Base-by-base conservation (phyloP, 2,113 vertebrate species). In the Lathamus discolor region DNA sequence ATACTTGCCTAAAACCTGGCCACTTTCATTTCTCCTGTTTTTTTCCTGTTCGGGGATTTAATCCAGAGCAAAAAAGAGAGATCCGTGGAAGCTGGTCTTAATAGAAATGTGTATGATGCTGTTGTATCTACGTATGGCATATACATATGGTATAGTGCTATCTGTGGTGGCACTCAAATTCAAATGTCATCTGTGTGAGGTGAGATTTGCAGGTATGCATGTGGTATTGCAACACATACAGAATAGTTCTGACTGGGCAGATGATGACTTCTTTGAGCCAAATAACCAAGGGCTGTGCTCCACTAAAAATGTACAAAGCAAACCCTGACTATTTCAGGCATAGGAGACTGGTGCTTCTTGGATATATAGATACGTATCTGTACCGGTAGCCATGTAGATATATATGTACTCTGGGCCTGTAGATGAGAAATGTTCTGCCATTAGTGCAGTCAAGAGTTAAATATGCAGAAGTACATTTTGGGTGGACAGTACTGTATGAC, bases 201-300 rank as follows among this genome's bases (percentile, higher is more conserved):
- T 69, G 73, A 76, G 74, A 59, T 51, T 91, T 75, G 76, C 77
- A 93, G 64, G 43, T 83, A 75, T 2, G 14, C 57, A 25, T 20
- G 6, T 64, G 57, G 37, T 83, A 59, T 7, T 88, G 46, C 62
- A 90, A 13, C 74, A 49, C 25, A 64, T 94, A 88, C 37, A 37
- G 44, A 49, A 22, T 27, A 29, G 44, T 72, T 90, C 48, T 89
- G n/a, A 57, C 51, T 64, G 41, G 35, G 54, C 29, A 77, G 48
- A 41, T 62, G 59, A 44, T 80, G 24, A 51, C 29, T 85, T 78
- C n/a, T 88, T 85, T 67, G 39, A 82, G 77, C 27, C 74, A 83
- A 70, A 67, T 76, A 77, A 64, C 84, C 70, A 96, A 97, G 96
- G 96, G 87, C 90, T 93, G 83, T 79, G 48, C 27, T 90, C 44